A percentile compares a stretch with the other conserved stretches of the same genome.
Evolutionary conservation across 64 coral and sea anemone species (phyloP).

Genomic region (Dendrophyllia cribrosa): DNA sequence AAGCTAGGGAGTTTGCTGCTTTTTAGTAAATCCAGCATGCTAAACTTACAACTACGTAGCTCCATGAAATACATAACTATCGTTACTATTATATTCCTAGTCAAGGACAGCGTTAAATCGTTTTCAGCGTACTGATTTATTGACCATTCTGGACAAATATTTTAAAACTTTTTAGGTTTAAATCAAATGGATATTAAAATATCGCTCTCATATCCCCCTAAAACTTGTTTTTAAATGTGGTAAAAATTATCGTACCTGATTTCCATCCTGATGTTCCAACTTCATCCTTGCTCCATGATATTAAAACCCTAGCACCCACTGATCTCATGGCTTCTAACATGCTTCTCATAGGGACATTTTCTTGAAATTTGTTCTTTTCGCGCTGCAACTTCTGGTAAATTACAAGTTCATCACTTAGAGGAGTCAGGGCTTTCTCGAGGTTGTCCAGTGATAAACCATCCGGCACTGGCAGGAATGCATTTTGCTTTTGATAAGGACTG

Average conservation of each 20-base stretch:
- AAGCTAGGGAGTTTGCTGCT: no score
- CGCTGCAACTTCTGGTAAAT: neutral
- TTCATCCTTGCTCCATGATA: constrained; percentile 46
- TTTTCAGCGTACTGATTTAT: no score
- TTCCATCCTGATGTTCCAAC: constrained; percentile 29
- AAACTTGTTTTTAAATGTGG: neutral
- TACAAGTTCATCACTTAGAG: neutral
- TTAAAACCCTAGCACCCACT: constrained; percentile 16
- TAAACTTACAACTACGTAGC: no score
- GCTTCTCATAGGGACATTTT: neutral
- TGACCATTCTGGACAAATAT: no score
- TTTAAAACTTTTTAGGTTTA: no score
- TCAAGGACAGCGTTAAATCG: no score
- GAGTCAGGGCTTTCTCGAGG: neutral
- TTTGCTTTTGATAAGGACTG: constrained; percentile 30
- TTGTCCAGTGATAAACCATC: neutral
- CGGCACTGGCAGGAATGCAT: neutral
- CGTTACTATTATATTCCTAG: no score
- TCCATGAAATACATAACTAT: no score
- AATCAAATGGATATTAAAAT: no score
- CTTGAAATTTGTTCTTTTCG: neutral
- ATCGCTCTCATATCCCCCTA: neutral
- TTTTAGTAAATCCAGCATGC: no score
- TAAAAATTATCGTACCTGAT: neutral
- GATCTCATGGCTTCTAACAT: neutral